phyloP scores from a whole-genome alignment of 2,888 invertebrate genomes.

The Globia sparganii region DNA sequence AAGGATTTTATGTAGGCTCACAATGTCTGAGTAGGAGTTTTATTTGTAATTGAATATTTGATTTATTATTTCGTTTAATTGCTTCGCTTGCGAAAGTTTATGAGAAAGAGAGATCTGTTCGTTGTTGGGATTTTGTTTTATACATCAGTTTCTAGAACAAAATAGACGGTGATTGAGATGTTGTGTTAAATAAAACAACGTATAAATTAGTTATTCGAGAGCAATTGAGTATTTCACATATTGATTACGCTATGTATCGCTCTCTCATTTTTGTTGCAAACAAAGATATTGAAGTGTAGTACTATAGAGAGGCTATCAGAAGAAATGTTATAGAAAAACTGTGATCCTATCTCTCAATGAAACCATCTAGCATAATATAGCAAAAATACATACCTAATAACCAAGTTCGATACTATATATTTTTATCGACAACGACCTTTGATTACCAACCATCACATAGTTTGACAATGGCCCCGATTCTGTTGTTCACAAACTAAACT shows the following conservation, averaged over 20 bases:
- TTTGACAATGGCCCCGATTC: no score
- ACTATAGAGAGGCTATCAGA: no score
- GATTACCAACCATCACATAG: not conserved
- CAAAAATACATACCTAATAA: not conserved
- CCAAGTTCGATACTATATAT: not conserved
- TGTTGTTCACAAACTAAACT: no score
- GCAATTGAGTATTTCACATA: not conserved
- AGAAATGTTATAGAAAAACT: not conserved
- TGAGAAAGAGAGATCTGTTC: conserved; percentile 1
- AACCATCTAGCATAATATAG: not conserved
- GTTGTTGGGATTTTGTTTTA: conserved; percentile 13
- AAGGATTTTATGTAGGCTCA: conserved; percentile 33
- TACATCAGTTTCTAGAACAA: not conserved
- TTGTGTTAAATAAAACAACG: not conserved
- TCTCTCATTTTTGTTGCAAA: not conserved
- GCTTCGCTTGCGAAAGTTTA: conserved; percentile 37
- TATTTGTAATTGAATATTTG: conserved; percentile 56
- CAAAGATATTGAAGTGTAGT: not conserved
- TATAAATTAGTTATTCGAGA: not conserved
- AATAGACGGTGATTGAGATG: not conserved
- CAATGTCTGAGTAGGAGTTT: conserved; percentile 44
- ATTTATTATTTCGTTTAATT: conserved; percentile 49
- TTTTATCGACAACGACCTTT: not conserved
- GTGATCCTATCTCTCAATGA: not conserved
- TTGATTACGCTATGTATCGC: not conserved